Base-by-base conservation (phyloP, 64 coral and sea anemone genomes). In the Cladopsammia gracilis region DNA sequence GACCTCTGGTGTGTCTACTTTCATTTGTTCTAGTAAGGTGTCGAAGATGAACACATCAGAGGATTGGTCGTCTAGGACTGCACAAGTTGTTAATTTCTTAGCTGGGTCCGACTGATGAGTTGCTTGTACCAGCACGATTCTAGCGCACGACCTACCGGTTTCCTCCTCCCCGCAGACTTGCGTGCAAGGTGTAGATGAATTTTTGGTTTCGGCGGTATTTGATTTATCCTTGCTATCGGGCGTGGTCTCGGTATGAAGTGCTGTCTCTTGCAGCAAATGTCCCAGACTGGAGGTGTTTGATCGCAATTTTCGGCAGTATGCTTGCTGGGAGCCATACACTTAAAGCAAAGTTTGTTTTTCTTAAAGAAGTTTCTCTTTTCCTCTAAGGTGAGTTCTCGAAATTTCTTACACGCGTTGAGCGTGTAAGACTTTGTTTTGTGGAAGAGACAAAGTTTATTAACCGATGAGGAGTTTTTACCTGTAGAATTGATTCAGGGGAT, bases 11-110 rank as follows among this genome's bases (percentile, higher is more conserved):
- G 67, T 64, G 10, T 71, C 19, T 5, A 92, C 60, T 26, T 58
- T 22, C 3, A 92, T 76, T 48, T 85, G 48, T 25, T 72, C 52
- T 50, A 78, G 26, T 2, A 96, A 51, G 6, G 66, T 65, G 6
- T 96, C 90, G 0, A 85, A 25, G 2, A 92, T 77, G 71, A 93
- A 92, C 1, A 92, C 86, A 23, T 92, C 95, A 0, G 86, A 89
- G 7, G 86, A 92, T 46, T 96, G 95, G 19, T 96, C 70, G 54
- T 96, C 94, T 58, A 96, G 45, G 11, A 96, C 94, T 20, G 94
- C 89, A 50, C 89, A 78, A 3, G 88, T 91, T 0, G 76, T 23
- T 2, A 80, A 18, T 78, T 90, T 42, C 25, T 69, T 73, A 3
- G 52, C 3, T 50, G 94, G 94, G 14, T 61, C 6, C 10, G 80